Conservation (phyloP, 1,140 invertebrate species). For the Dendrolimus kikuchii region DNA sequence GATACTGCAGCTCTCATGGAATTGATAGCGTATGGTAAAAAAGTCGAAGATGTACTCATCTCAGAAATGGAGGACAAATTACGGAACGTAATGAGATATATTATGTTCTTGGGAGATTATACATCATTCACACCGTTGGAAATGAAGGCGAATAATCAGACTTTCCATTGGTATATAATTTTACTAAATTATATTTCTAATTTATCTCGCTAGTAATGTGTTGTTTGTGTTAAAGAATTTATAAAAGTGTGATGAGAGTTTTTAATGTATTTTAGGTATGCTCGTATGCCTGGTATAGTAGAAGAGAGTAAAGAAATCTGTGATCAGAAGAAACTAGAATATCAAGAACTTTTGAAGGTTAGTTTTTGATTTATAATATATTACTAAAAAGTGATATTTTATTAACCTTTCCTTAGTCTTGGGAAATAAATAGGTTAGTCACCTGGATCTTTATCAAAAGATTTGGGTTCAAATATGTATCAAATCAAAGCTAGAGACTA, state of each 20-base stretch:
- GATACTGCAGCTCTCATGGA: slow-evolving; percentile 91
- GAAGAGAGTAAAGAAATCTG: slow-evolving; percentile 87
- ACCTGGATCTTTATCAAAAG: too few species aligned
- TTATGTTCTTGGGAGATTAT: slow-evolving; percentile 85
- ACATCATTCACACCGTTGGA: slow-evolving; percentile 84
- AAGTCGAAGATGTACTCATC: slow-evolving; percentile 81
- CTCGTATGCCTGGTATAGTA: slow-evolving; percentile 84
- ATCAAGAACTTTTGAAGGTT: slow-evolving; percentile 84
- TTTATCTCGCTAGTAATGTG: background rate
- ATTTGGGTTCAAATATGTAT: too few species aligned
- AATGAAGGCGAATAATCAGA: slow-evolving; percentile 88
- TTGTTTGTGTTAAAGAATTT: too few species aligned
- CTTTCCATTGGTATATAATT: slow-evolving; percentile 83
- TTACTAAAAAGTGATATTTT: background rate
- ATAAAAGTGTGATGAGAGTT: too few species aligned
- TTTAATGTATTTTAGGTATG: slow-evolving; percentile 66
- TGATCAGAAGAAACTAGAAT: slow-evolving; percentile 88
- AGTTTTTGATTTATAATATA: slow-evolving; percentile 23
- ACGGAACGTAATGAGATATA: slow-evolving; percentile 77
- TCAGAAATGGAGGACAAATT: slow-evolving; percentile 84
- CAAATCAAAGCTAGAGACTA: too few species aligned
- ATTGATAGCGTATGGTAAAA: slow-evolving; percentile 83
- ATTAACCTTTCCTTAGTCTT: background rate
- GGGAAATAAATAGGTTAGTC: too few species aligned
- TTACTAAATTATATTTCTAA: background rate